These are phyloP conservation scores for Epinephelus malabaricus DNA, from an alignment of 2,797 vertebrate genomes.

Conservation along the genomic window DNA sequence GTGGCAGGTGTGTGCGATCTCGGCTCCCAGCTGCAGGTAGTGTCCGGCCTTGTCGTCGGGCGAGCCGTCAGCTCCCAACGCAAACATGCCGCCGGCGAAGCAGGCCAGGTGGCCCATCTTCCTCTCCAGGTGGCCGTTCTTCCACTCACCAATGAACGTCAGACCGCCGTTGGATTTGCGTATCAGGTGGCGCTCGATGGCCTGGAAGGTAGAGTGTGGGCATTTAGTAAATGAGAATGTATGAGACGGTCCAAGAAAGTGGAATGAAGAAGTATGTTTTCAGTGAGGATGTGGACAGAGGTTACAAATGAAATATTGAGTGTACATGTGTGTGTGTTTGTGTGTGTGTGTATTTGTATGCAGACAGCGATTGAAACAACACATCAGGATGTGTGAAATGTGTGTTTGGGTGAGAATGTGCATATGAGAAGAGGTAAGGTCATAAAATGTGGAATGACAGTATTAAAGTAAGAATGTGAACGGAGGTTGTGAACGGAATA, in stretches of 20 bases:
- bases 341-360: slow-evolving; percentile 14
- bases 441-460: background rate
- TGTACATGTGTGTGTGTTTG: background rate
- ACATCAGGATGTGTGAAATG: background rate
- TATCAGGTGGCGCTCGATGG: slow-evolving; percentile 97
- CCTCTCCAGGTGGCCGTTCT: slow-evolving; percentile 97
- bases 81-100: slow-evolving; percentile 98
- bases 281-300: background rate
- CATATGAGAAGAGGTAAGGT: background rate
- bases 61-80: slow-evolving; percentile 95
- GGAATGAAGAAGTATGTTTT: background rate
- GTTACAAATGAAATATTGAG: background rate
- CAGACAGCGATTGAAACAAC: background rate
- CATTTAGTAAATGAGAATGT: background rate
- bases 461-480: background rate
- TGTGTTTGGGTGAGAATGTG: background rate
- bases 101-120: slow-evolving; percentile 99
- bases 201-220: slow-evolving; percentile 81
- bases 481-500: slow-evolving; percentile 14
- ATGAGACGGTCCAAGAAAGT: too few relatives aligned
- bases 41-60: slow-evolving; percentile 96
- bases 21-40: slow-evolving; percentile 97
- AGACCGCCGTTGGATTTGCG: slow-evolving; percentile 96
- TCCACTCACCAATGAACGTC: slow-evolving; percentile 98
- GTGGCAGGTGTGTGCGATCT: slow-evolving; percentile 98